Evolutionary conservation across 2,113 vertebrate genomes (phyloP).

Genomic region (Antechinus flavipes): DNA sequence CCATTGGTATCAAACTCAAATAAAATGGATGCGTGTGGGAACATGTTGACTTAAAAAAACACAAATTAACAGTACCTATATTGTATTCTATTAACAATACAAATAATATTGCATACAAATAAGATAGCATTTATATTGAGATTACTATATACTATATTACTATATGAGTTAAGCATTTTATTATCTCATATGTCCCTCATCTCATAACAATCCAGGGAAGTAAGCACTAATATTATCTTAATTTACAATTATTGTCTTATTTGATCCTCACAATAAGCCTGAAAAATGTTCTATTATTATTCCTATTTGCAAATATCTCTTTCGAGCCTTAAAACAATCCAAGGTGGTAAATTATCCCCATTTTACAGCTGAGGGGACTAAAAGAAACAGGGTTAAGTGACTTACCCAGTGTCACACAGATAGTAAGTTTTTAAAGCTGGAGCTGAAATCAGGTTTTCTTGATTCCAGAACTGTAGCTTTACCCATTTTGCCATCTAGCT

Average conservation of each 20-base stretch:
- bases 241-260: neutral
- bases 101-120: neutral
- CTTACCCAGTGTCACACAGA: neutral
- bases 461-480: neutral
- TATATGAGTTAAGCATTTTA: neutral
- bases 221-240: neutral
- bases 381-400: neutral
- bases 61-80: neutral
- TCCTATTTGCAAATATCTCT: no score
- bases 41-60: neutral
- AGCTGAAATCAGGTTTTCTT: neutral
- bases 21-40: neutral
- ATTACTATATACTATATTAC: neutral
- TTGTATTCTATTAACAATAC: neutral
- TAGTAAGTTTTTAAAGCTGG: neutral
- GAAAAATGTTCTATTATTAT: neutral
- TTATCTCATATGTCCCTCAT: neutral
- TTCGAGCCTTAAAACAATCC: no score
- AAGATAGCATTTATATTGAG: neutral
- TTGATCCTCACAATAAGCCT: no score
- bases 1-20: neutral
- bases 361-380: neutral
- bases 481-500: neutral
- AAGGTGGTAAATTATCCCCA: neutral
- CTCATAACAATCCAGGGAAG: neutral